These are phyloP conservation scores for Cyclina sinensis DNA, from an alignment of 1,140 invertebrate species.

Conservation along the genomic window DNA sequence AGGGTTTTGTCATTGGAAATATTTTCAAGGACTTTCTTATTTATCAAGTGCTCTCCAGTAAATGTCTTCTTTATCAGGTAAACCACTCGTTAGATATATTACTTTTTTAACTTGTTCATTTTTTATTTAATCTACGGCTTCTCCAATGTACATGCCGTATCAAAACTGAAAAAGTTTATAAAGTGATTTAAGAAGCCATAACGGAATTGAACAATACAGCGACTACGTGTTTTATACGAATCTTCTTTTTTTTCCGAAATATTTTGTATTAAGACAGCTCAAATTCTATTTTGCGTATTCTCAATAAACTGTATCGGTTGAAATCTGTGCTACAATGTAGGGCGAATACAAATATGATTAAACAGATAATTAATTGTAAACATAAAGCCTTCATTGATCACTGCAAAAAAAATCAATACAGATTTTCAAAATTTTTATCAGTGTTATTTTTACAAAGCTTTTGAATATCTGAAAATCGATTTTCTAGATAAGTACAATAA, in stretches of 20 bases:
- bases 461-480: slow-evolving; percentile 17
- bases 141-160: no score
- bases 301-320: background rate
- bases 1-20: no score
- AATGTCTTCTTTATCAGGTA: no score
- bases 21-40: no score
- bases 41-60: no score
- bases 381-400: background rate
- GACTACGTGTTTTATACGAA: background rate
- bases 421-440: slow-evolving; percentile 28
- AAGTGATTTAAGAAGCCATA: background rate
- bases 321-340: background rate
- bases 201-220: background rate
- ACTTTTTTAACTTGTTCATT: no score
- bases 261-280: no score
- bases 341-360: slow-evolving; percentile 10
- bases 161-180: no score
- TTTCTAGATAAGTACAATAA: background rate
- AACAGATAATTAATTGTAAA: slow-evolving; percentile 10
- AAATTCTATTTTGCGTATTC: no score
- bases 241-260: no score
- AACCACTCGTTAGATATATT: no score
- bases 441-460: slow-evolving; percentile 1
- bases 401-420: slow-evolving; percentile 3
- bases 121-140: no score